These are phyloP conservation scores for Trichacis sp. DNA, from an alignment of 2,888 invertebrate genomes.

Conservation along the genomic window DNA sequence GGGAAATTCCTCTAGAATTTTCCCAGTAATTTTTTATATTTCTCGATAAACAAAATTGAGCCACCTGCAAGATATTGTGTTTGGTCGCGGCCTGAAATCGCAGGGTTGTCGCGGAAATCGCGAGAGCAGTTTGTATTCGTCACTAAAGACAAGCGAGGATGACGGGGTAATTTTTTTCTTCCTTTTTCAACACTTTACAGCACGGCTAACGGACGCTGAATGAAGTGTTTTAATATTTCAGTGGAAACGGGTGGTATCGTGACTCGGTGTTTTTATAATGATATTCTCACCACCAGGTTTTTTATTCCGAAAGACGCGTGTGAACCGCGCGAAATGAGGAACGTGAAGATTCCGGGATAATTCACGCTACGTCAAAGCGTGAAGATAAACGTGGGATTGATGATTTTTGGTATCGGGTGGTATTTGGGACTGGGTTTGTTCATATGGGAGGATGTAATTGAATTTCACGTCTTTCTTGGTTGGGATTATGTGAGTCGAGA, in stretches of 20 bases:
- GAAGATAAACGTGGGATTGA: slow-evolving; percentile 2
- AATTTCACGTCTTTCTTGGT: no score
- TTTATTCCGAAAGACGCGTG: slow-evolving; percentile 52
- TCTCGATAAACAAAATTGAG: no score
- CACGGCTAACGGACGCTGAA: slow-evolving; percentile 61
- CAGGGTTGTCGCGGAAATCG: slow-evolving; percentile 35
- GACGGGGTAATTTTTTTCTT: slow-evolving; percentile 66
- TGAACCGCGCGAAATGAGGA: slow-evolving; percentile 52
- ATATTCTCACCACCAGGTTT: slow-evolving; percentile 65
- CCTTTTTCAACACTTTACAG: slow-evolving; percentile 59
- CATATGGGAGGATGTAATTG: background rate
- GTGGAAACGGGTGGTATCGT: slow-evolving; percentile 67
- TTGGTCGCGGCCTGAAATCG: background rate
- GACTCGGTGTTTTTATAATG: slow-evolving; percentile 68
- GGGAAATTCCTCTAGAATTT: no score
- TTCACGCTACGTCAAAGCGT: slow-evolving; percentile 48
- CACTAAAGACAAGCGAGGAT: slow-evolving; percentile 55
- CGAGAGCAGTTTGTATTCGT: slow-evolving; percentile 33
- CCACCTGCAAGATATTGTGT: background rate
- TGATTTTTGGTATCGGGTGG: background rate
- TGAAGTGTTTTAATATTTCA: slow-evolving; percentile 69
- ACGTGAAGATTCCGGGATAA: slow-evolving; percentile 59
- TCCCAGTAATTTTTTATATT: no score
- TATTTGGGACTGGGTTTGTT: no score
- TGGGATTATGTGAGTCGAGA: no score